Conservation (phyloP, 2,888 invertebrate genomes). For the Osmoderma eremita region DNA sequence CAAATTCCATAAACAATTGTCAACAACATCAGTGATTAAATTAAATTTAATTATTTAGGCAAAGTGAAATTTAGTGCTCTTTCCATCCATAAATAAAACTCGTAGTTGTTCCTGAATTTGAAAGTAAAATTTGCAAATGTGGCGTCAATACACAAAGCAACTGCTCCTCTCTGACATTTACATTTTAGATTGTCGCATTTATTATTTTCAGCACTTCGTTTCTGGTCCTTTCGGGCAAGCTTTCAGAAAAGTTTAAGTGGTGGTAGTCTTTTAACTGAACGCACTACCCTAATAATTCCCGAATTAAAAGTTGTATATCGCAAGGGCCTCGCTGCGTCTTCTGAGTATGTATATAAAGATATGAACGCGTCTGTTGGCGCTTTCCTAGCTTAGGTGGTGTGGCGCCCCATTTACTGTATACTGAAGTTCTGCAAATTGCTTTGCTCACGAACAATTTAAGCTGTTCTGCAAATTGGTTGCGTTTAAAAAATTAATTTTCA, state of each 20-base stretch:
- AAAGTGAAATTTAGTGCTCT: too few species aligned
- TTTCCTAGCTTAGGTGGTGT: conserved; percentile 3
- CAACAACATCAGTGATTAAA: too few species aligned
- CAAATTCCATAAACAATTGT: too few species aligned
- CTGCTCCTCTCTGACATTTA: neutral
- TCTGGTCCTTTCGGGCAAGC: conserved; percentile 15
- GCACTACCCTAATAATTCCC: conserved; percentile 28
- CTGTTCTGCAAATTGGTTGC: neutral
- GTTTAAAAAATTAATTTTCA: neutral
- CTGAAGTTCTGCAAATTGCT: conserved; percentile 5
- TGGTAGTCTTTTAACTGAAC: neutral
- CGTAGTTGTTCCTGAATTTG: too few species aligned
- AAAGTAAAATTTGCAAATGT: too few species aligned
- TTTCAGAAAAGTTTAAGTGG: conserved; percentile 18
- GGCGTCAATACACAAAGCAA: neutral
- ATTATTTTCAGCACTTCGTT: conserved; percentile 24
- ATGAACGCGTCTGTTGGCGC: neutral
- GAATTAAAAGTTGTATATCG: conserved; percentile 35
- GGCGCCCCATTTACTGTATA: neutral
- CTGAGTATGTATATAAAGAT: conserved; percentile 13
- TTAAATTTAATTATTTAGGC: too few species aligned
- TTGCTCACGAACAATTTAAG: conserved; percentile 19
- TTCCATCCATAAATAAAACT: too few species aligned
- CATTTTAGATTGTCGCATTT: conserved; percentile 28
- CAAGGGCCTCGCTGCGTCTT: conserved; percentile 15